Evolutionary conservation across 2,888 invertebrate species (phyloP).

Genomic region (Julus scanicus): DNA sequence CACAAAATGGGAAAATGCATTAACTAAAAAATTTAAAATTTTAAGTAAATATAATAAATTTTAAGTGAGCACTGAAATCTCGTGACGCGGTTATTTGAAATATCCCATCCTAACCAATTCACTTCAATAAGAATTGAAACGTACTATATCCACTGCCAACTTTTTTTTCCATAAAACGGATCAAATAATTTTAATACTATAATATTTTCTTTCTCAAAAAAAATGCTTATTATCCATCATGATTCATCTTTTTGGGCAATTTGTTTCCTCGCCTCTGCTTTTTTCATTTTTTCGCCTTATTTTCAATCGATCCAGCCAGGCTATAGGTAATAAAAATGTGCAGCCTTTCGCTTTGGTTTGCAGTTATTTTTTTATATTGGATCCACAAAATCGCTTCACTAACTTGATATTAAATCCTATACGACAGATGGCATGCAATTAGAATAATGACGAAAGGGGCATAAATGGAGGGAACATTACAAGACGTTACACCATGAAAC

Average conservation of each 20-base stretch:
- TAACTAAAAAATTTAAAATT: no score
- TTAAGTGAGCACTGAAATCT: no score
- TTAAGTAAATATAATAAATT: no score
- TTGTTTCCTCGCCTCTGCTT: conserved; percentile 30
- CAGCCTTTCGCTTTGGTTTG: conserved; percentile 42
- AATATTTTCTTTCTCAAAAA: neutral
- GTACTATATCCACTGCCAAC: neutral
- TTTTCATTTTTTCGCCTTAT: neutral
- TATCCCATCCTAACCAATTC: no score
- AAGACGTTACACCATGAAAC: conserved; percentile 12
- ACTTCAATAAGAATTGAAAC: neutral
- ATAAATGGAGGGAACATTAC: conserved; percentile 35
- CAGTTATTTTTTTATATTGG: conserved; percentile 35
- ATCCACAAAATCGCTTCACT: conserved; percentile 47
- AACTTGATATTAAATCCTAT: conserved; percentile 47
- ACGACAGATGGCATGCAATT: conserved; percentile 48
- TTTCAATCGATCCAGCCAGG: neutral
- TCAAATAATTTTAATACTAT: neutral
- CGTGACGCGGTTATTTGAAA: no score
- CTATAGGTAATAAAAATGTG: conserved; percentile 27
- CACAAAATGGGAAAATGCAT: no score
- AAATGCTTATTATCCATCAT: conserved; percentile 38
- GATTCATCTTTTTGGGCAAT: conserved; percentile 39
- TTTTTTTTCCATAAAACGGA: neutral
- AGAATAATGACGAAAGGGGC: conserved; percentile 49